Evolutionary conservation across 2,888 invertebrate genomes (phyloP).

Genomic region (Lypha dubia): DNA sequence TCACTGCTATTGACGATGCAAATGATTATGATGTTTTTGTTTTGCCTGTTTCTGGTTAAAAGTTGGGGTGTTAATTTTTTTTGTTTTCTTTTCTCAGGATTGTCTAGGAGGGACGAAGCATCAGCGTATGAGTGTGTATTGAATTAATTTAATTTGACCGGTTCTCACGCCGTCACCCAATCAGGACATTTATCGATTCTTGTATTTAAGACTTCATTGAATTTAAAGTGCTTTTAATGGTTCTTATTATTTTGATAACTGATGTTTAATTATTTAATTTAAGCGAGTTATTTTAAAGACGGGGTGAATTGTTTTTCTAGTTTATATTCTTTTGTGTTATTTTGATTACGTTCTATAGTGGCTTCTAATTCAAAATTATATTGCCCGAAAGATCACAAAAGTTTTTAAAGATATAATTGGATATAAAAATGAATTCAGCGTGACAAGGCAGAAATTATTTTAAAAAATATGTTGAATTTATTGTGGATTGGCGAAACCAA

Average conservation of each 20-base stretch:
- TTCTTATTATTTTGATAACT: constrained; percentile 72
- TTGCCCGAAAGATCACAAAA: no score
- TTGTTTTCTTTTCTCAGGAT: constrained; percentile 50
- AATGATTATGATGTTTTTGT: constrained; percentile 50
- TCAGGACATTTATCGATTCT: constrained; percentile 62
- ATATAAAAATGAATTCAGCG: no score
- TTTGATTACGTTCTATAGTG: no score
- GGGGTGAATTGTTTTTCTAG: neutral
- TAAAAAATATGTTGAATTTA: no score
- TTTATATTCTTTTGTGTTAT: no score
- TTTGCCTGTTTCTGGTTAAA: constrained; percentile 64
- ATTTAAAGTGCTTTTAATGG: constrained; percentile 62
- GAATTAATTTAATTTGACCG: constrained; percentile 71
- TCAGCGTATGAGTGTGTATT: constrained; percentile 26
- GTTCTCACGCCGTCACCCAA: constrained; percentile 76
- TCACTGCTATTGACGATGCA: constrained; percentile 37
- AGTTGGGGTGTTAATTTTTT: constrained; percentile 55
- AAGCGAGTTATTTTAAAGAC: constrained; percentile 32
- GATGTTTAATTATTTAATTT: constrained; percentile 73
- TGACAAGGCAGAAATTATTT: no score
- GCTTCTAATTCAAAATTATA: no score
- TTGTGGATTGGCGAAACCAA: no score
- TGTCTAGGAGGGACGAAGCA: constrained; percentile 1
- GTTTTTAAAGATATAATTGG: no score
- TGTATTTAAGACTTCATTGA: constrained; percentile 50